A percentile compares a stretch with the other conserved stretches of the same genome.
phyloP scores from a whole-genome alignment of 2,113 vertebrate genomes.

The Gymnorhina tibicen region DNA sequence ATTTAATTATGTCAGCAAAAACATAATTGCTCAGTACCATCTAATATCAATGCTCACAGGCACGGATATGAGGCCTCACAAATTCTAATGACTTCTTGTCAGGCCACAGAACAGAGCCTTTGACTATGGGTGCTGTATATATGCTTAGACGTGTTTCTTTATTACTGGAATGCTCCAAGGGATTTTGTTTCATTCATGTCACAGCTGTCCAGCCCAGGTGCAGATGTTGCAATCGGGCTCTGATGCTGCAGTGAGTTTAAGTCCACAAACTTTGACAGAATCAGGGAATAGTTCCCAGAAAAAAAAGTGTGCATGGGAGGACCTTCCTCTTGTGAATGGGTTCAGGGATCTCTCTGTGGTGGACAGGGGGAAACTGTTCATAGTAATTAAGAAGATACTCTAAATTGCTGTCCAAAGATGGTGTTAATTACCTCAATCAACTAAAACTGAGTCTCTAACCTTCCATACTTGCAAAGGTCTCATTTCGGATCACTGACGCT shows the following conservation, averaged over 20 bases:
- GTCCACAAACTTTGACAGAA: not conserved
- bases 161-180: not conserved
- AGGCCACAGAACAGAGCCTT: not conserved
- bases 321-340: not conserved
- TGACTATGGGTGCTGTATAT: not conserved
- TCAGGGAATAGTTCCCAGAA: not conserved
- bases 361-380: not conserved
- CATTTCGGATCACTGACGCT: not conserved
- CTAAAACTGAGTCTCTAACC: not conserved
- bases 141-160: not conserved
- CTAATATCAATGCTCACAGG: not conserved
- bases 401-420: not conserved
- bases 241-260: not conserved
- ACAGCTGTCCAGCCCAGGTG: not conserved
- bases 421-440: not conserved
- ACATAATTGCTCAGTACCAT: not conserved
- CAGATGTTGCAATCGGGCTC: not conserved
- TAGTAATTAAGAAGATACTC: not conserved
- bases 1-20: not conserved
- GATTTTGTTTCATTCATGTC: constrained; percentile 23
- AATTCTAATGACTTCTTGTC: not conserved
- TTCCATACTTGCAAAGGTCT: not conserved
- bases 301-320: too few relatives aligned
- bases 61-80: not conserved
- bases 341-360: not conserved